Evolutionary conservation across 2,797 vertebrate genomes (phyloP), one percentile per base, ranked within the genome.

Genomic region (Echiichthys vipera): DNA sequence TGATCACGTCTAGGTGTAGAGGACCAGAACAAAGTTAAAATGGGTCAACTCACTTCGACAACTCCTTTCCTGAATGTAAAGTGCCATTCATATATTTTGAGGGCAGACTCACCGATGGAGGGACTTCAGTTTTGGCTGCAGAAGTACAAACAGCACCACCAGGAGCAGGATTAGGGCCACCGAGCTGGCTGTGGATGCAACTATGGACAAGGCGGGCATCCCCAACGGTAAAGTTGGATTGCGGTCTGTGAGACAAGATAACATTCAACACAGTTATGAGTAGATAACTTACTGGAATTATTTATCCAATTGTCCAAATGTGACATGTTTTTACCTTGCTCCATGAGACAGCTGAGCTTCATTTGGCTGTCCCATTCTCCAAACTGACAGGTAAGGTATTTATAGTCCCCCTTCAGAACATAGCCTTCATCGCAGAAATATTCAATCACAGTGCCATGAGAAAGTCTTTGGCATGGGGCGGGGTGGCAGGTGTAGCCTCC

Each of bases 91-190:
- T 15, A 11, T 15, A 37, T 22, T 63, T 25, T 36, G 5, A 64
- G 10, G 18, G 24, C 14, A 13, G 17, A 75, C 90, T 92, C 62
- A 98, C 98, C 97, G 95, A 86, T 99, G 96, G 75, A 99, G 96
- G 0, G 97, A 97, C 91, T 99, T 99, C 58, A 99, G 94, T 89
- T 95, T 99, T 45, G 97, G 98, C 92, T 99, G 98, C 79, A 99
- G 86, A 89, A 99, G 92, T 49, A 99, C 98, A 73, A 98, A 96
- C 63, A 99, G 92, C 74, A 99, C 98, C 74, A 99, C 95, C 1
- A 99, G 91, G 67, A 99, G 96, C 76, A 99, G 95, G 78, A 99
- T 95, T 32, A 99, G 94, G 14, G 96, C 95, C 0, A 99, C 97
- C 0, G 97, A 98, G 88, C 96, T 97, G 30, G 97, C 97, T 49